Evolutionary conservation across 1,140 invertebrate genomes (phyloP).

Genomic region (Drosophila tropicalis): DNA sequence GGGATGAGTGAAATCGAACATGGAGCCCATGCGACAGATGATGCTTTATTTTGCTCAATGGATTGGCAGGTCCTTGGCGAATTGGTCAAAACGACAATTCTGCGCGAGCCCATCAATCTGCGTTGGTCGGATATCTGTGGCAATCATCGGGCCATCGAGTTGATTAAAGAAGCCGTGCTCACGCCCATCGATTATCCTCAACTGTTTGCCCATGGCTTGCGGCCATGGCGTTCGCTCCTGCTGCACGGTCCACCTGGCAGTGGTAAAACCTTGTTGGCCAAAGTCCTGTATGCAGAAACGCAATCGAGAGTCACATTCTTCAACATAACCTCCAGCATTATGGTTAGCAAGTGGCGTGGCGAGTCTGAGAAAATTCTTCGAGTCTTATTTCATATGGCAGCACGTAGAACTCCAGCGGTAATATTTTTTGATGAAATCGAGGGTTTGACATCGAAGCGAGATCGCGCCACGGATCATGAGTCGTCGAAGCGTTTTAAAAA

Average conservation of each 20-base stretch:
- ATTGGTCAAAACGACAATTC: conserved; percentile 68
- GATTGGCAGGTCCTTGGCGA: conserved; percentile 75
- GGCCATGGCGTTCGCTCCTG: conserved; percentile 93
- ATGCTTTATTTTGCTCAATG: conserved; percentile 51
- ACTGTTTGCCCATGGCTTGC: conserved; percentile 90
- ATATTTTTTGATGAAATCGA: conserved; percentile 99
- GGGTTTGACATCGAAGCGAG: conserved; percentile 90
- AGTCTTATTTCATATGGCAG: conserved; percentile 94
- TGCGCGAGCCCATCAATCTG: conserved; percentile 58
- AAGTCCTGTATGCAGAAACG: conserved; percentile 93
- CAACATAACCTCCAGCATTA: conserved; percentile 93
- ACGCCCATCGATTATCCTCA: conserved; percentile 94
- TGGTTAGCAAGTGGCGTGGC: conserved; percentile 97
- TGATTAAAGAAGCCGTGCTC: conserved; percentile 95
- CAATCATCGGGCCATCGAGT: conserved; percentile 90
- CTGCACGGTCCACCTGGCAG: conserved; percentile 93
- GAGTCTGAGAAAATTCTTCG: conserved; percentile 95
- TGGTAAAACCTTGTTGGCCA: conserved; percentile 95
- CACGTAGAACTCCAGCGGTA: conserved; percentile 95
- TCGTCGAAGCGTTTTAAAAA: conserved; percentile 95
- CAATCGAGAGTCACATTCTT: conserved; percentile 91
- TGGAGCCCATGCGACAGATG: conserved; percentile 47
- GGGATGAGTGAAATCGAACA: conserved; percentile 70
- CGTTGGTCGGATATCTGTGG: conserved; percentile 90
- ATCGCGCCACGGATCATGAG: conserved; percentile 92